Base-by-base conservation (phyloP, 2,888 invertebrate genomes). In the Selenia dentaria region DNA sequence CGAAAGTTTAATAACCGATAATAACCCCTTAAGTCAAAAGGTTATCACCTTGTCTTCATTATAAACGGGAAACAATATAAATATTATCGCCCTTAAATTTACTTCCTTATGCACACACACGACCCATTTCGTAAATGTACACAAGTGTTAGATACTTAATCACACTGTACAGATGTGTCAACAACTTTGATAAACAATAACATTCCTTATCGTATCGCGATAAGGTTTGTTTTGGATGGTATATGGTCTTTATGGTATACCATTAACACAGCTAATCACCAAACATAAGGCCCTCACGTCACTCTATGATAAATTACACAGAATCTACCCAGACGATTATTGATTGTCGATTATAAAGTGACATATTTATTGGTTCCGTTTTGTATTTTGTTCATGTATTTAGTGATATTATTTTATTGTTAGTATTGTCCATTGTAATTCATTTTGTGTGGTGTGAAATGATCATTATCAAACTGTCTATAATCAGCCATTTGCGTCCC, bases 301-400 rank as follows among this genome's bases (percentile, higher is more conserved):
- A 59, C 44, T 48, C 49, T 47, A 54, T 63, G 61, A 63, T 63
- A 57, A 61, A 63, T 63, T 57, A 63, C 57, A 38, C 41, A 51
- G 49, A 50, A 46, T 46, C 43, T 48, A 36, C 38, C 41, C 34
- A 41, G 25, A 39, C 55, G 43, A 52, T 53, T 59, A 62, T 62
- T 53, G 59, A 59, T 59, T 59, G 48, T 60, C 57, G 55, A 59
- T 57, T 59, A 59, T 51, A 53, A 56, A 51, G 24, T 53, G 57
- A 54, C 55, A 53, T 52, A 47, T 55, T 50, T 55, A 52, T 60
- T 47, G 47, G 37, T 35, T 45, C 47, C 37, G 33, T 40, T 36
- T 26, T 32, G 20, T 53, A 35, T 44, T 51, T 46, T 51, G 51
- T 53, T 46, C 35, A 22, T 26, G 41, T 14, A 33, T 40, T 41